Evolutionary conservation across 2,113 vertebrate genomes (phyloP), one percentile per base, ranked within the genome.

Genomic region (Cranoglanis bouderius): DNA sequence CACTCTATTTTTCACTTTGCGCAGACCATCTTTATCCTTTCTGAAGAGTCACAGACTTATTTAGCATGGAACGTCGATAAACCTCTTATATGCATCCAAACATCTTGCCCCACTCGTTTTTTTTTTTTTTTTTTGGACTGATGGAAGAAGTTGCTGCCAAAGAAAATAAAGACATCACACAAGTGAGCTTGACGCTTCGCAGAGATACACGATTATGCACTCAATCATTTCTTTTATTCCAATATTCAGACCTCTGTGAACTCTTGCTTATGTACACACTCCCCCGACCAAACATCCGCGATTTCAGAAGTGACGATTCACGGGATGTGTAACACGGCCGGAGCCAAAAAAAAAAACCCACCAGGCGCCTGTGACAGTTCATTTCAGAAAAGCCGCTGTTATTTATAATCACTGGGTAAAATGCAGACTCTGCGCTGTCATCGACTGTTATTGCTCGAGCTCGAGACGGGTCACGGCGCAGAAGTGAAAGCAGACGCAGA

Each of bases 401-500:
- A 67, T 88, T 87, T 89, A 80, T 86, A 82, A 65, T 82, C 35
- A n/a, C 46, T 6, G 35, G 70, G 75, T 81, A 70, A 82, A 85
- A 65, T 9, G 29, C 67, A 59, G 85, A 87, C 82, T 85, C 86
- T 3, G 26, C 38, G 3, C 80, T 87, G 87, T 90, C 87, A 86
- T 61, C 84, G 32, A 72, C 77, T 46, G 75, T 88, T 88, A 38
- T 85, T 82, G 53, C n/a, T 70, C 75, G 85, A 84, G 43, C 38
- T 70, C 65, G 85, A 84, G 83, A 67, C 87, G 46, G 57, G 81
- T 88, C 85, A 59, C 13, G 51, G 70, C 2, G 13, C 43, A 43
- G 53, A 88, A 87, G 87, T 84, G 87, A 87, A 90, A 89, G 87
- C 87, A 84, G 90, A 90, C 90, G 59, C 14, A 70, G n/a, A 59